A percentile compares a stretch with the other conserved stretches of the same genome.
phyloP scores from a whole-genome alignment of 2,888 invertebrate genomes.

The Syrphus vitripennis region DNA sequence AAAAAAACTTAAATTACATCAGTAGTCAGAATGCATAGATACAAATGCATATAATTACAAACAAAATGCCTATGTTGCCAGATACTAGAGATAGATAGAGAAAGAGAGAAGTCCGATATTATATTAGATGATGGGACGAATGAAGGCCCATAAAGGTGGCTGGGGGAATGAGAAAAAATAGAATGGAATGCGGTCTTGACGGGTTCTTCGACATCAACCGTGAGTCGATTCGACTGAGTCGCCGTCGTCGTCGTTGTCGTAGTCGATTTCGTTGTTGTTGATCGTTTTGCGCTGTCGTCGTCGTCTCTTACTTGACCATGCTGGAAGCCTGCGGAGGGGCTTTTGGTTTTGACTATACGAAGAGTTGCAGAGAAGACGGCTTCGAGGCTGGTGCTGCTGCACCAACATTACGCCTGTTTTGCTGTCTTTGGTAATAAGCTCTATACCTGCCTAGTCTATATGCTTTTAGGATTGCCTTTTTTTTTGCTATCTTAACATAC shows the following conservation, averaged over 20 bases:
- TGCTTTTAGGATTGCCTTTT: not conserved
- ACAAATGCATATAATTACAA: constrained; percentile 71
- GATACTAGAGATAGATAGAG: constrained; percentile 35
- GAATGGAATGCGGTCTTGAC: constrained; percentile 71
- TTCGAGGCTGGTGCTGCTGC: constrained; percentile 16
- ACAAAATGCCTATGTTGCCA: constrained; percentile 68
- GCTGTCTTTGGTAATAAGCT: constrained; percentile 37
- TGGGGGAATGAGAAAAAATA: constrained; percentile 45
- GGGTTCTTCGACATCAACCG: constrained; percentile 70
- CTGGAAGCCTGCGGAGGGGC: not conserved
- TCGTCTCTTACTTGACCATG: constrained; percentile 5
- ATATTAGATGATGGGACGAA: not conserved
- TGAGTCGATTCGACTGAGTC: constrained; percentile 56
- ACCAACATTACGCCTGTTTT: constrained; percentile 22
- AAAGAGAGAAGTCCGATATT: constrained; percentile 24
- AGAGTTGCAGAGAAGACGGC: not conserved
- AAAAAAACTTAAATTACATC: constrained; percentile 62
- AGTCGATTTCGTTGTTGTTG: not conserved
- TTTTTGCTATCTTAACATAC: constrained; percentile 4
- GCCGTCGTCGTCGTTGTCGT: constrained; percentile 9
- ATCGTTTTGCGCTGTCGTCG: constrained; percentile 6
- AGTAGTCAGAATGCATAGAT: constrained; percentile 71
- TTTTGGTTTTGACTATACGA: constrained; percentile 22
- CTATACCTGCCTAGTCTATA: not conserved
- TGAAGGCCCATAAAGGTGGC: constrained; percentile 33